phyloP scores from a whole-genome alignment of 2,113 vertebrate species.

The Callipepla californica region DNA sequence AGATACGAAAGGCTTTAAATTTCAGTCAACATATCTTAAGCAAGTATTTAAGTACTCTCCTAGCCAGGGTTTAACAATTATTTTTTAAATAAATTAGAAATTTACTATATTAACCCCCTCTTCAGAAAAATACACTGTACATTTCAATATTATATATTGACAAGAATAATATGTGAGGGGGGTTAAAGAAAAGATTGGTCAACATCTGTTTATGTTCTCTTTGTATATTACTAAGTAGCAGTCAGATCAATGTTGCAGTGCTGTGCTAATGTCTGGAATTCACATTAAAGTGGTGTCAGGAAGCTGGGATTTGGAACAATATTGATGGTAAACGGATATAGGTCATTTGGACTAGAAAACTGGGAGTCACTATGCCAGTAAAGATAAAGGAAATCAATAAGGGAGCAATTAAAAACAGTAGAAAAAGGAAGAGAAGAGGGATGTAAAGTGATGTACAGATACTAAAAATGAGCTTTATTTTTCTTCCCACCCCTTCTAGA shows the following conservation, averaged over 20 bases:
- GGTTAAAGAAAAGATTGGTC: constrained; percentile 14
- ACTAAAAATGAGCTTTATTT: background rate
- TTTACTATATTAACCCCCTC: background rate
- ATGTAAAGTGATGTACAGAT: background rate
- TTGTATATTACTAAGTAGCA: background rate
- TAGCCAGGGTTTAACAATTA: background rate
- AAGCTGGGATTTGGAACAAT: constrained; percentile 21
- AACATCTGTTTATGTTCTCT: constrained; percentile 21
- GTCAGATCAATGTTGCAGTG: constrained; percentile 47
- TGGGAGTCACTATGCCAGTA: background rate
- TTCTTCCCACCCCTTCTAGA: background rate
- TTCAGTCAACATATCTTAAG: background rate
- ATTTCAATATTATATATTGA: constrained; percentile 39
- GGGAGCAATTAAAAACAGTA: background rate
- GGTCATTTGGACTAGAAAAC: constrained; percentile 22
- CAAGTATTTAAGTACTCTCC: constrained; percentile 5
- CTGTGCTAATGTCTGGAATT: constrained; percentile 54
- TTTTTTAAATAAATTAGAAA: constrained; percentile 26
- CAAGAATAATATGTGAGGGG: background rate
- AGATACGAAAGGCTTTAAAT: background rate
- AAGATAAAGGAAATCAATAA: constrained; percentile 51
- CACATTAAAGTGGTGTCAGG: constrained; percentile 50
- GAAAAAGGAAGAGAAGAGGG: background rate
- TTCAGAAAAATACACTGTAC: background rate
- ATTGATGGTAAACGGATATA: constrained; percentile 59